Evolutionary conservation across 37 sponge, comb jelly and placozoan genomes (phyloP), one percentile per base, ranked within the genome.

Genomic region (Eunapius fragilis): DNA sequence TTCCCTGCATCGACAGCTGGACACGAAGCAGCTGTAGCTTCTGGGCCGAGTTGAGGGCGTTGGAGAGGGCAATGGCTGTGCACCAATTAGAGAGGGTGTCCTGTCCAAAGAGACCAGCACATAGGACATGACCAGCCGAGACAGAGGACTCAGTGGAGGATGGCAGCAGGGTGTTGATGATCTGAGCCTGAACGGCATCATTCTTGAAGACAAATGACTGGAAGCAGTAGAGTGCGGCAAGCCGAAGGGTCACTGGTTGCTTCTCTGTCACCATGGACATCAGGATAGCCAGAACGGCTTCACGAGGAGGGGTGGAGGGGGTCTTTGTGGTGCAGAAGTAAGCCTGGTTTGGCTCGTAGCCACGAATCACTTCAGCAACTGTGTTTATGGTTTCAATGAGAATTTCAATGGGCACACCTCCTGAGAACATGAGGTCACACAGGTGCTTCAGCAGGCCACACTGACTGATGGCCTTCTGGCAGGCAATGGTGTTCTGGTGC

Each of bases 261-360:
- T 98, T 98, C 70, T 98, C 98, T 23, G 92, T 89, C 31, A 95
- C 94, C 96, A 98, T 95, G 45, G 92, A 94, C 94, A 94, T 92
- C 32, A 98, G 85, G 69, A 98, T 81, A 31, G 91, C 87, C 32
- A 98, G 88, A 69, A 96, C 80, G 28, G 96, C 98, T 0, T 92
- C 80, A 5, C 92, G 85, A 2, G 95, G 92, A 25, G 92, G 92
- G 45, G 37, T 82, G 37, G 92, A 86, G 49, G 92, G 91, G 6
- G 90, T 87, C 47, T 84, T 45, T 30, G 90, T 87, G n/a, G 87
- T 74, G 32, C 87, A 86, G 75, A 95, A 92, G 80, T 79, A 82
- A 47, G 87, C 49, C 75, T 95, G 96, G 82, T 90, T 95, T 23
- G 72, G 70, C 11, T 70, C 58, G 49, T 72, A 82, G 26, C 96